Evolutionary conservation across 1,140 invertebrate species (phyloP), one percentile per base, ranked within the genome.

Genomic region (Plutomurus gul): DNA sequence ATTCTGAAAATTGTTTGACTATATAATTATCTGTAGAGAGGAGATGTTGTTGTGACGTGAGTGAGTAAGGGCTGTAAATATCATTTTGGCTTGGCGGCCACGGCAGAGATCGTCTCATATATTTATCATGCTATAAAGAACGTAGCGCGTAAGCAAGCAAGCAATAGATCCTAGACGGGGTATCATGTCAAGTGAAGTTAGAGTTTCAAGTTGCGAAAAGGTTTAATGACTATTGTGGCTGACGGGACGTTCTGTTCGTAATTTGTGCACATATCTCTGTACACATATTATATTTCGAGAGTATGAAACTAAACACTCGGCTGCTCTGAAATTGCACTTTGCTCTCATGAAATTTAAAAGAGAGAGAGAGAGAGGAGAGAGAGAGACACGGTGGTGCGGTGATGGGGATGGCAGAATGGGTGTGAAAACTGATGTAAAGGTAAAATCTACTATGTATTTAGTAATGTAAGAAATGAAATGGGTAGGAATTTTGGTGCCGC

Each of bases 1-100:
- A 65, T 65, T 65, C 56, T 65, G 56, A 65, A 65, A 65, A 65
- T 30, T 65, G 56, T 65, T 65, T 65, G 56, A 65, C 56, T 65
- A 65, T 65, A 65, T 65, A 65, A 65, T 65, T 65, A 65, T 36
- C 30, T 65, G 36, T 25, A 30, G 36, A 65, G 30, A 30, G 30
- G 33, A 65, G 30, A 33, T 65, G 27, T 33, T 65, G 56, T 65
- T 46, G 16, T 46, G 43, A 18, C 7, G 43, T 47, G n/a, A 18
- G 43, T 47, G 56, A 30, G 56, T 36, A 65, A 65, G 27, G 30
- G 56, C 56, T 65, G 56, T 30, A 65, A 36, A 65, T 65, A 65
- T 65, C 56, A 22, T 65, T 65, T 30, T 65, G 36, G n/a, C 56
- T 30, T 33, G 30, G 56, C 25, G 25, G 11, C 47, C 20, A 4